Percentiles rank a stretch among this genome's conserved stretches.
These are phyloP conservation scores for Grammomys dolichurus DNA, from an alignment of 2,113 vertebrate species.

Conservation along the genomic window DNA sequence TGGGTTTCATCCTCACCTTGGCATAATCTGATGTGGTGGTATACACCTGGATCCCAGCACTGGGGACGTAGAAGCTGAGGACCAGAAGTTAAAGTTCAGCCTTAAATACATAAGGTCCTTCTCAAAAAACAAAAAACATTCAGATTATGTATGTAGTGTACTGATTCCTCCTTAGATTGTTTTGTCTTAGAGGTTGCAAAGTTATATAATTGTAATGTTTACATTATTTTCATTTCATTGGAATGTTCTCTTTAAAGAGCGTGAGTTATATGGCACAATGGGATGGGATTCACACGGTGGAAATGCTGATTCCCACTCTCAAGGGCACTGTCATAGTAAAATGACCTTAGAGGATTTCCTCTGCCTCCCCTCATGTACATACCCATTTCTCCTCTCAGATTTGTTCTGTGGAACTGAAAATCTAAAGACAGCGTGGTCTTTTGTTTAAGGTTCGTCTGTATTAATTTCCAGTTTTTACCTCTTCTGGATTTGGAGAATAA, in stretches of 20 bases:
- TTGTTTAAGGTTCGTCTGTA: not conserved
- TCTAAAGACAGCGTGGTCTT: not conserved
- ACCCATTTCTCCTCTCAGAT: not conserved
- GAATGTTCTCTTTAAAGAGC: not conserved
- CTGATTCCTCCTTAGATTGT: not conserved
- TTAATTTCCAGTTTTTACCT: constrained; percentile 21
- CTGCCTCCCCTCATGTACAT: not conserved
- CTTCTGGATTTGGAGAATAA: constrained; percentile 36
- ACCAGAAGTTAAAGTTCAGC: not conserved
- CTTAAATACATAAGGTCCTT: not conserved
- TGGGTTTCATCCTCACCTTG: not conserved
- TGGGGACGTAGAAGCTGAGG: too few species aligned
- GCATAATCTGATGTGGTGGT: not conserved
- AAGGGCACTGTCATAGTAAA: not conserved
- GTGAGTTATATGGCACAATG: fast-evolving
- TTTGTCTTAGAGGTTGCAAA: not conserved
- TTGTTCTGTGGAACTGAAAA: not conserved
- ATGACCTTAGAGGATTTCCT: not conserved
- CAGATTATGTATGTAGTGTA: not conserved
- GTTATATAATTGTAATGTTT: not conserved
- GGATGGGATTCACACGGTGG: not conserved
- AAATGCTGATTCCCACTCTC: not conserved
- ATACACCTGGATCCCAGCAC: too few species aligned
- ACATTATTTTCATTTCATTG: not conserved
- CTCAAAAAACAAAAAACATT: not conserved